Percentiles rank a stretch among this genome's conserved stretches.
phyloP scores from a whole-genome alignment of 2,797 vertebrate genomes.

The Ambastaia sidthimunki region DNA sequence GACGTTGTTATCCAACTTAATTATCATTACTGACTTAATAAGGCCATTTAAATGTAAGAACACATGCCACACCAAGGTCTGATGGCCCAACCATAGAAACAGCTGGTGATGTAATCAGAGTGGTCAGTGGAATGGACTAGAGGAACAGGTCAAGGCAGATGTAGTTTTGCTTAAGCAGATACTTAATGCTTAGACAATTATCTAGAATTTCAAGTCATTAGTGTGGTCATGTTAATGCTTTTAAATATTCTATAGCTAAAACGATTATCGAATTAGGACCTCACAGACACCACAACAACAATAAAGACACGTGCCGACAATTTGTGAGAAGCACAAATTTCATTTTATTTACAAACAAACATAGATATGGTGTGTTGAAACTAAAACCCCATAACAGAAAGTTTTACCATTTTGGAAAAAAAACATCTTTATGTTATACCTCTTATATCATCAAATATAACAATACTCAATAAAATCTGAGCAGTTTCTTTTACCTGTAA shows the following conservation, averaged over 20 bases:
- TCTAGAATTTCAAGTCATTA: not conserved
- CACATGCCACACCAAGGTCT: conserved; percentile 2
- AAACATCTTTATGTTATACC: not conserved
- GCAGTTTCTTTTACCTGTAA: not conserved
- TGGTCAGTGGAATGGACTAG: conserved; percentile 16
- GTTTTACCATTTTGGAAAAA: not conserved
- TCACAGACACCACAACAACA: too few relatives aligned
- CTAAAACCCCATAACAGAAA: not conserved
- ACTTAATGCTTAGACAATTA: not conserved
- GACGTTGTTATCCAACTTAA: not conserved
- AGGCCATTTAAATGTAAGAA: not conserved
- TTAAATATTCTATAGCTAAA: not conserved
- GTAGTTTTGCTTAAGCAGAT: not conserved
- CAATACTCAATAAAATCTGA: not conserved
- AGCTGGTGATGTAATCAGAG: conserved; percentile 18
- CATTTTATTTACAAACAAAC: not conserved
- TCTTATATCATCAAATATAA: not conserved
- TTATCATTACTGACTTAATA: conserved; percentile 10
- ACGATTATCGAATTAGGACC: not conserved
- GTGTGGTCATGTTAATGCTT: not conserved
- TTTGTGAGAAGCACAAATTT: not conserved
- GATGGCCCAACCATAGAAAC: conserved; percentile 4
- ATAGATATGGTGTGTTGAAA: too few relatives aligned
- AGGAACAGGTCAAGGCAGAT: conserved; percentile 27
- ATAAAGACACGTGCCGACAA: too few relatives aligned